These are phyloP conservation scores for Caenorhabditis japonica DNA, from an alignment of 2,888 invertebrate species.

Conservation along the genomic window DNA sequence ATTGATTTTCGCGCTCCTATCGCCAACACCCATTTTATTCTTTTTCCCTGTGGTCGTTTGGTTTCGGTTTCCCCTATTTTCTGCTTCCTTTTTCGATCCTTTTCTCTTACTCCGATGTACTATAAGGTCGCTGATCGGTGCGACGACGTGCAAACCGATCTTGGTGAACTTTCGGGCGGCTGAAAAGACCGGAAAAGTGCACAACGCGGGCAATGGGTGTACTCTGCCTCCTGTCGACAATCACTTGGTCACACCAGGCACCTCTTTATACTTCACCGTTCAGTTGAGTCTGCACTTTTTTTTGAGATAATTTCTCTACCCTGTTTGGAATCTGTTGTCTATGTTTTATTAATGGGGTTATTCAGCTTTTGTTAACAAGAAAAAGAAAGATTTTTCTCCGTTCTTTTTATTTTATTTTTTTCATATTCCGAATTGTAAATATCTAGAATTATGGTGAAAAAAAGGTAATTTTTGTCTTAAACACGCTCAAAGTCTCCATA, in stretches of 20 bases:
- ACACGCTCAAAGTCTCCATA: constrained; percentile 13
- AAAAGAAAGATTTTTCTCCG: no score
- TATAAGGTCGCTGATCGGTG: constrained; percentile 34
- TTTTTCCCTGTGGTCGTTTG: neutral
- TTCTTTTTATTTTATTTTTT: no score
- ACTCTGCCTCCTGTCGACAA: constrained; percentile 27
- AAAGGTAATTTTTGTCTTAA: neutral
- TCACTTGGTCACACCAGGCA: constrained; percentile 21
- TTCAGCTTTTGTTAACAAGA: no score
- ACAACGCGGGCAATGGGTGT: constrained; percentile 28
- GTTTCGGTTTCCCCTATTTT: neutral
- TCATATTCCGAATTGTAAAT: constrained; percentile 7
- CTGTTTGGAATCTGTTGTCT: no score
- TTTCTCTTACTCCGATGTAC: constrained; percentile 20
- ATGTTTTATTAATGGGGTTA: no score
- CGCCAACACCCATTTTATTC: neutral
- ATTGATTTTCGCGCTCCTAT: constrained; percentile 1
- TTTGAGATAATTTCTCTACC: no score
- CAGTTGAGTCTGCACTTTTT: neutral
- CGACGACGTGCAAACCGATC: constrained; percentile 33
- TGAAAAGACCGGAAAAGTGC: constrained; percentile 18
- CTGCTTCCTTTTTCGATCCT: constrained; percentile 7
- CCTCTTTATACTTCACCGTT: neutral
- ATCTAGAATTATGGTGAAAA: neutral
- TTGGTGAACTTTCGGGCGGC: constrained; percentile 33